Evolutionary conservation across 2,888 invertebrate species (phyloP), one percentile per base, ranked within the genome.

Genomic region (Drosophila ustulata): DNA sequence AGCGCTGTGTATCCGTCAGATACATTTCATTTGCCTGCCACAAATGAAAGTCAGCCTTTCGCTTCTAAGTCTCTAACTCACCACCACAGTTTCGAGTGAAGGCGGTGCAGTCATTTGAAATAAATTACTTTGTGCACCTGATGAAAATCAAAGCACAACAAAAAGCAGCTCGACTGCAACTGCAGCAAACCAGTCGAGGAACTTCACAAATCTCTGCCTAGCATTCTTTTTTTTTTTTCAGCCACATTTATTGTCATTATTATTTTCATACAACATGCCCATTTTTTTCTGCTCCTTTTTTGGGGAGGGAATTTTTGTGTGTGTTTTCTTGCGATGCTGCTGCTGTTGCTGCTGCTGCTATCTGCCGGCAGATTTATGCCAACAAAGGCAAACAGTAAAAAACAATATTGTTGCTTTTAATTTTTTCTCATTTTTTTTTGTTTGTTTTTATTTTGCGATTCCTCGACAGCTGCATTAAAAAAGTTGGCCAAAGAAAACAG

Each of bases 51-150:
- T 75, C 72, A 52, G 72, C 76, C 66, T 76, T 80, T 68, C 80
- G 67, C 77, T 80, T 71, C 77, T 65, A 73, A 73, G 50, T 50
- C 77, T 58, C 41, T 49, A 57, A 66, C 75, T 75, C n/a, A 43
- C 57, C 68, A 62, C 67, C 66, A 62, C 52, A 64, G 55, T 63
- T 64, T 56, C 67, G 51, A 51, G 62, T 26, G 57, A 56, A 51
- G 66, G 58, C 69, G 72, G 80, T 66, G 84, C 83, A 90, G 72
- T 88, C 86, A 86, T 81, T 90, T 79, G 90, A 84, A 84, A 88
- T 90, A 86, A 89, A 89, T 90, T 90, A 86, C 82, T 89, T 80
- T 82, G 80, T 86, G 82, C 90, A 90, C 89, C 90, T 90, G 89
- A 90, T 88, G 86, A 88, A 88, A 82, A 77, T 78, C 78, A 71